Conservation (phyloP, 2,113 vertebrate species). For the Gorsachius goisagi region DNA sequence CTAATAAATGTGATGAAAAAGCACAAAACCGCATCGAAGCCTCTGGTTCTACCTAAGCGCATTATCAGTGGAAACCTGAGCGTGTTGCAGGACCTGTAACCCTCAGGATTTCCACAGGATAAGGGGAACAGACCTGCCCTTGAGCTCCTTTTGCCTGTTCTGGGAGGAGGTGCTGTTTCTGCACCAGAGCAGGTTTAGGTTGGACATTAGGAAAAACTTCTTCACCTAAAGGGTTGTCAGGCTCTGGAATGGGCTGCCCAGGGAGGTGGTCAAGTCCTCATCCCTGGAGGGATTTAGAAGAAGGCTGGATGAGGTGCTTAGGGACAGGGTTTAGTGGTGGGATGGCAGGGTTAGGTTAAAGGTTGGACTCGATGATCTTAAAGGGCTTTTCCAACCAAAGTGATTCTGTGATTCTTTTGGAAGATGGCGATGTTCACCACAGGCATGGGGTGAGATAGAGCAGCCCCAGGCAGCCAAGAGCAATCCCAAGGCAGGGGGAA, state of each 20-base stretch:
- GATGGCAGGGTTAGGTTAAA: too few species aligned
- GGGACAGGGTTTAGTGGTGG: too few species aligned
- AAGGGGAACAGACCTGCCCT: background rate
- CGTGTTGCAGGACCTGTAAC: accelerated
- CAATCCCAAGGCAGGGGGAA: background rate
- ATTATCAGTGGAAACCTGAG: background rate
- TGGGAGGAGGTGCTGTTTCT: background rate
- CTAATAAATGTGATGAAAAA: background rate
- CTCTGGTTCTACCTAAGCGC: background rate
- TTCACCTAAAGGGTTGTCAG: too few species aligned
- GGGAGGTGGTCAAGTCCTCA: too few species aligned
- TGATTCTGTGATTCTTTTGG: background rate
- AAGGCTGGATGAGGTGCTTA: too few species aligned
- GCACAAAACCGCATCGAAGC: background rate
- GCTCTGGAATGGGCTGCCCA: too few species aligned
- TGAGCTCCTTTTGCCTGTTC: background rate
- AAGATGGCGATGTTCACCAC: background rate
- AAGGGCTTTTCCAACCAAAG: too few species aligned
- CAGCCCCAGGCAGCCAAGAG: background rate
- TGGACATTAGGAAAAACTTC: too few species aligned
- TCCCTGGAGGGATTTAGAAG: too few species aligned
- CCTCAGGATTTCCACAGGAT: background rate
- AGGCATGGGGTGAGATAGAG: background rate
- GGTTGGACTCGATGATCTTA: too few species aligned
- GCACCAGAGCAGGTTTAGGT: too few species aligned